These are phyloP conservation scores for Allolobophora icterica DNA, from an alignment of 2,888 invertebrate species.

Conservation along the genomic window DNA sequence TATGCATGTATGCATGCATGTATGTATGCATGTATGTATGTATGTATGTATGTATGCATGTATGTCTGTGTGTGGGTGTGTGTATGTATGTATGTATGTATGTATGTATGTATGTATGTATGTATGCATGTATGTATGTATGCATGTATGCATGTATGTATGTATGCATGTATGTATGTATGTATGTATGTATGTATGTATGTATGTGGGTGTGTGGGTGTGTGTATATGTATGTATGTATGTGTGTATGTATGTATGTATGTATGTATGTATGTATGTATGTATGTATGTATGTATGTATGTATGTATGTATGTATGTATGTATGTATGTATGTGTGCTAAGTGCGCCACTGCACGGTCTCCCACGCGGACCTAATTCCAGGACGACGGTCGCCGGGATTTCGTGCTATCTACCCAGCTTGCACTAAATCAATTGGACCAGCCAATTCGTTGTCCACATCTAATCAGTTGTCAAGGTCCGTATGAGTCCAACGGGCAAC, in stretches of 20 bases:
- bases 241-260: no score
- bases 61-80: no score
- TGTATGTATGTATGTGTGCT: no score
- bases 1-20: constrained; percentile 18
- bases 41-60: constrained; percentile 21
- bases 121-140: neutral
- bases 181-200: neutral
- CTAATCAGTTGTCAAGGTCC: no score
- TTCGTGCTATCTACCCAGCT: no score
- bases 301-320: neutral
- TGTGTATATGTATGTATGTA: neutral
- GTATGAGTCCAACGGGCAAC: no score
- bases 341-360: neutral
- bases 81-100: neutral
- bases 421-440: no score
- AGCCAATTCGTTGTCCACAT: no score
- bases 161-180: no score
- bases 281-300: no score
- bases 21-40: constrained; percentile 21
- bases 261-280: no score
- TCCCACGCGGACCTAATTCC: neutral
- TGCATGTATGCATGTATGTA: neutral
- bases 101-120: neutral
- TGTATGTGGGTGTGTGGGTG: neutral
- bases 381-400: no score